These are phyloP conservation scores for Centropus bengalensis DNA, from an alignment of 2,113 vertebrate genomes.

Conservation along the genomic window DNA sequence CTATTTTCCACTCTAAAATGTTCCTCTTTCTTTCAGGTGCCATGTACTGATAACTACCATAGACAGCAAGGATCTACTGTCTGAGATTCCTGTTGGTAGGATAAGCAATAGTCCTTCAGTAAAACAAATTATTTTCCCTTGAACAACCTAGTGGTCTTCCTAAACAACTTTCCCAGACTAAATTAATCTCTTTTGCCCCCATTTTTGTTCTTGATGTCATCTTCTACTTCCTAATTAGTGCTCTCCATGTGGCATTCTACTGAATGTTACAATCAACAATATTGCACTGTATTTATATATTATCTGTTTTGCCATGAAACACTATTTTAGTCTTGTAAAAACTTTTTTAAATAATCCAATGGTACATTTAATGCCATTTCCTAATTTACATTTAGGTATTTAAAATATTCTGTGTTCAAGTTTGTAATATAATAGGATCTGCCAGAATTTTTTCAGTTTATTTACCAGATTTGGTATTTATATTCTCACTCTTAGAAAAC, in stretches of 20 bases:
- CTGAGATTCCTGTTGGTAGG: neutral
- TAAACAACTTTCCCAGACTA: neutral
- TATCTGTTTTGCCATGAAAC: neutral
- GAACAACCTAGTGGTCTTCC: neutral
- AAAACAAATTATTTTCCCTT: neutral
- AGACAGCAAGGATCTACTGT: neutral
- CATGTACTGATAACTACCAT: neutral
- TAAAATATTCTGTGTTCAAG: neutral
- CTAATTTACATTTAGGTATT: neutral
- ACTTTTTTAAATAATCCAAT: neutral
- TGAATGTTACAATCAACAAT: neutral
- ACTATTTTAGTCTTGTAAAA: neutral
- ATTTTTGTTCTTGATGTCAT: neutral
- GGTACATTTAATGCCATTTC: neutral
- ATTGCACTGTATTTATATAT: neutral
- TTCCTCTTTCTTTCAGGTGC: neutral
- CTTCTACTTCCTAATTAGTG: neutral
- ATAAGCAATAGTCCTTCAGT: neutral
- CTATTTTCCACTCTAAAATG: neutral
- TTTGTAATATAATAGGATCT: neutral
- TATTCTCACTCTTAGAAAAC: neutral
- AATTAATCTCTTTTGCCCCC: neutral
- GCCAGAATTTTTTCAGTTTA: neutral
- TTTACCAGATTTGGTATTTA: neutral
- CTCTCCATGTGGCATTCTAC: neutral